Conservation (phyloP, 2,797 vertebrate species). For the Ctenopoma multispine region DNA sequence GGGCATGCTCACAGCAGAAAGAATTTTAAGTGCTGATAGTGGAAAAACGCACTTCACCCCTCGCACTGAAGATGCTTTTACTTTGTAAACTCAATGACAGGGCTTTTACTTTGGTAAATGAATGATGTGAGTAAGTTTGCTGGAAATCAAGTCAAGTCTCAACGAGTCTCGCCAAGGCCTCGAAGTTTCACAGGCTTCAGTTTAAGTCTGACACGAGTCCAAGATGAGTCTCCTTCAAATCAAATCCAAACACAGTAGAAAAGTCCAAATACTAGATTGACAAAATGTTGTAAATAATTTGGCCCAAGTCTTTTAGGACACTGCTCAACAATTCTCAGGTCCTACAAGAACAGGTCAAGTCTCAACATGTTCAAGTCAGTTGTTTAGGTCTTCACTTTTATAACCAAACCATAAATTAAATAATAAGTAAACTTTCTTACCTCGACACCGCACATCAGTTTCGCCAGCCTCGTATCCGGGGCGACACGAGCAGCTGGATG, state of each 20-base stretch:
- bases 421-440: slow-evolving; percentile 63
- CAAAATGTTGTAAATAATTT: too few species aligned
- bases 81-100: neutral
- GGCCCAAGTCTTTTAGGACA: too few species aligned
- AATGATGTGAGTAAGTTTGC: neutral
- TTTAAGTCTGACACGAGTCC: neutral
- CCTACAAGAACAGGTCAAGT: too few species aligned
- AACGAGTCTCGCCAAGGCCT: neutral
- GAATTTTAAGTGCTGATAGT: slow-evolving; percentile 29
- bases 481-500: slow-evolving; percentile 84
- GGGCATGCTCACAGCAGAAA: neutral
- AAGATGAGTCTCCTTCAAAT: neutral
- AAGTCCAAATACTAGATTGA: too few species aligned
- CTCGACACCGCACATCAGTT: slow-evolving; percentile 82
- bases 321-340: too few species aligned
- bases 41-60: neutral
- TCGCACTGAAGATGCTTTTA: slow-evolving; percentile 4
- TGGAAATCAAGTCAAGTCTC: neutral
- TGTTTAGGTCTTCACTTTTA: neutral
- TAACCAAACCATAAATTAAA: too few species aligned
- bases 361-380: too few species aligned
- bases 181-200: too few species aligned
- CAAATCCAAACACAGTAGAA: neutral
- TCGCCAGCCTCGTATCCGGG: slow-evolving; percentile 83
- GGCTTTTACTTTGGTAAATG: slow-evolving; percentile 4